phyloP scores from a whole-genome alignment of 1,140 invertebrate genomes.

The Drosophila persimilis region DNA sequence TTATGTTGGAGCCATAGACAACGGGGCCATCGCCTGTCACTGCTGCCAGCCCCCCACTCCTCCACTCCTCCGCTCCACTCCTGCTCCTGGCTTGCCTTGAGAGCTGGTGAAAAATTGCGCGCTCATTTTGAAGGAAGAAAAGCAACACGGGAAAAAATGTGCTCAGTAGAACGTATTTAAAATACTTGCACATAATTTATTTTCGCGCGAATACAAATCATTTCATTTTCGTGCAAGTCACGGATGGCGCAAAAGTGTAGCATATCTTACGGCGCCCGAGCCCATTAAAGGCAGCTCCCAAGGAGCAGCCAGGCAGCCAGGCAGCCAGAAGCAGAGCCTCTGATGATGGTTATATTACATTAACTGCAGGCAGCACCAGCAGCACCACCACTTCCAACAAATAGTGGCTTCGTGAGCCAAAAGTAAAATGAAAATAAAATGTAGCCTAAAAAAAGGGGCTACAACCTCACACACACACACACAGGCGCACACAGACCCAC shows the following conservation, averaged over 20 bases:
- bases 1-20: slow-evolving; percentile 57
- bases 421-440: slow-evolving; percentile 77
- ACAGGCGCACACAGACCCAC: not conserved
- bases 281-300: slow-evolving; percentile 56
- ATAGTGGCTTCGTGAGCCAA: slow-evolving; percentile 69
- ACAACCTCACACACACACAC: not conserved
- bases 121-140: slow-evolving; percentile 49
- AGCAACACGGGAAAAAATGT: slow-evolving; percentile 23
- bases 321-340: not conserved
- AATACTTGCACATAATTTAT: slow-evolving; percentile 82
- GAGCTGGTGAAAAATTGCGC: slow-evolving; percentile 65
- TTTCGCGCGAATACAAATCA: slow-evolving; percentile 79
- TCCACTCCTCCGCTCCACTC: not conserved
- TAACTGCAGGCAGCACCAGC: slow-evolving; percentile 57
- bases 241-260: slow-evolving; percentile 64
- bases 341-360: slow-evolving; percentile 79
- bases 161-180: slow-evolving; percentile 71
- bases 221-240: slow-evolving; percentile 79
- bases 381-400: slow-evolving; percentile 46
- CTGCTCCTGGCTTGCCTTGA: not conserved
- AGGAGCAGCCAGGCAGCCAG: too few relatives aligned
- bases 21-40: slow-evolving; percentile 9
- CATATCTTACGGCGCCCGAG: slow-evolving; percentile 60
- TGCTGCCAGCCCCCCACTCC: not conserved
- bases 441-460: slow-evolving; percentile 52